Conservation (phyloP, 2,113 vertebrate species). For the Silurus glanis region DNA sequence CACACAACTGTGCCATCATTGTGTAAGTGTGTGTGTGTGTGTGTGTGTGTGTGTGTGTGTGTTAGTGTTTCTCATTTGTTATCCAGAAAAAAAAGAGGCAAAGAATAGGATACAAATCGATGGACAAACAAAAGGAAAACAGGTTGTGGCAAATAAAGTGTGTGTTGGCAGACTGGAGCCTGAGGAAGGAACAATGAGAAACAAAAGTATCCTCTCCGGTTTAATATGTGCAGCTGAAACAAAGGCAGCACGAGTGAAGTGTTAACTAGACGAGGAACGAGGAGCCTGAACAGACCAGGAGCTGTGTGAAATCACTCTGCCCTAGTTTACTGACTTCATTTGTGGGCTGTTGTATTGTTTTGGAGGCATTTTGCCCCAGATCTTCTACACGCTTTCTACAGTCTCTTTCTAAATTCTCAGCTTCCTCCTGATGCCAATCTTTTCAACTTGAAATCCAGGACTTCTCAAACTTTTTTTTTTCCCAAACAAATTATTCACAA, state of each 20-base stretch:
- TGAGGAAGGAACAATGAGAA: constrained; percentile 32
- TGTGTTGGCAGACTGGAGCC: constrained; percentile 39
- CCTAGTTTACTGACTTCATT: constrained; percentile 19
- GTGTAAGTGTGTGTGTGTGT: constrained; percentile 4
- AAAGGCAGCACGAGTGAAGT: constrained; percentile 8
- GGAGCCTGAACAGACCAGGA: constrained; percentile 1
- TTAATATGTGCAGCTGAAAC: constrained; percentile 37
- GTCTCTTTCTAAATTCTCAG: background rate
- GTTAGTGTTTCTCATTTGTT: constrained; percentile 6
- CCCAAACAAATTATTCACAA: background rate
- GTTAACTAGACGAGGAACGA: constrained; percentile 32
- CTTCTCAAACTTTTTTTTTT: background rate
- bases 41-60: constrained; percentile 29
- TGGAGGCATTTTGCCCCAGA: constrained; percentile 5
- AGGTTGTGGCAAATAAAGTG: constrained; percentile 45
- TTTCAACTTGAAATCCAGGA: background rate
- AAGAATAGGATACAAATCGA: constrained; percentile 8
- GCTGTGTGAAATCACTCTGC: background rate
- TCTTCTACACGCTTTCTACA: background rate
- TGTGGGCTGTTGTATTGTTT: constrained; percentile 12
- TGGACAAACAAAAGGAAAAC: constrained; percentile 40
- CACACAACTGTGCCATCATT: constrained; percentile 38
- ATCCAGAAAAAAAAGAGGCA: constrained; percentile 9
- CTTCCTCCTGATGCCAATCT: background rate
- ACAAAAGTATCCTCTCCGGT: constrained; percentile 43